Evolutionary conservation across 1,140 invertebrate species (phyloP).

Genomic region (Drosophila leontia): DNA sequence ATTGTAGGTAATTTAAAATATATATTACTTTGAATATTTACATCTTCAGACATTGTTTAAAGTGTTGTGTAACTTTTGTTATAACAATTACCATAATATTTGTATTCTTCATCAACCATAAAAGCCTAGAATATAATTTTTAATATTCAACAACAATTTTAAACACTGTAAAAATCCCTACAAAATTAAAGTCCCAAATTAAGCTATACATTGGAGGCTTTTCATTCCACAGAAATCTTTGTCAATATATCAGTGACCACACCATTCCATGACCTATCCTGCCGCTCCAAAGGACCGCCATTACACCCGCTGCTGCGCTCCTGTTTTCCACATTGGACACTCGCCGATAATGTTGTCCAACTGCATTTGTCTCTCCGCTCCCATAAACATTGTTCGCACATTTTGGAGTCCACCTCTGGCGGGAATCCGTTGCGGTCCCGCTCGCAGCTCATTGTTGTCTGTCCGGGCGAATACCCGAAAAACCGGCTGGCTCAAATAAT

Average conservation of each 20-base stretch:
- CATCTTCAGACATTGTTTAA: too few relatives aligned
- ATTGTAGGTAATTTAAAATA: too few relatives aligned
- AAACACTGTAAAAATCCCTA: background rate
- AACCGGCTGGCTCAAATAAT: conserved; percentile 67
- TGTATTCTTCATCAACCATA: too few relatives aligned
- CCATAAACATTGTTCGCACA: conserved; percentile 72
- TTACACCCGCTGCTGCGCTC: conserved; percentile 34
- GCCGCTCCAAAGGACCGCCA: conserved; percentile 25
- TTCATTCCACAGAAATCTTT: conserved; percentile 5
- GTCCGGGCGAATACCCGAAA: conserved; percentile 13
- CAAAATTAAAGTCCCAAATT: conserved; percentile 4
- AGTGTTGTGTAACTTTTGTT: too few relatives aligned
- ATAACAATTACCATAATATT: too few relatives aligned
- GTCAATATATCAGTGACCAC: conserved; percentile 36
- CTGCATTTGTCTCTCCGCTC: conserved; percentile 55
- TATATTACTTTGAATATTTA: too few relatives aligned
- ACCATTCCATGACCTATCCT: conserved; percentile 16
- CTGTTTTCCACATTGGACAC: conserved; percentile 26
- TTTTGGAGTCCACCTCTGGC: conserved; percentile 34
- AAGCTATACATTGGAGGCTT: too few relatives aligned
- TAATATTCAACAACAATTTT: background rate
- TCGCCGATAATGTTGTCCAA: conserved; percentile 67
- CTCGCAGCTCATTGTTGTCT: conserved; percentile 73
- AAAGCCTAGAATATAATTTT: too few relatives aligned
- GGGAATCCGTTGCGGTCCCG: conserved; percentile 12